A percentile compares a stretch with the other conserved stretches of the same genome.
phyloP scores from a whole-genome alignment of 2,113 vertebrate genomes.

The Elephantulus edwardii region DNA sequence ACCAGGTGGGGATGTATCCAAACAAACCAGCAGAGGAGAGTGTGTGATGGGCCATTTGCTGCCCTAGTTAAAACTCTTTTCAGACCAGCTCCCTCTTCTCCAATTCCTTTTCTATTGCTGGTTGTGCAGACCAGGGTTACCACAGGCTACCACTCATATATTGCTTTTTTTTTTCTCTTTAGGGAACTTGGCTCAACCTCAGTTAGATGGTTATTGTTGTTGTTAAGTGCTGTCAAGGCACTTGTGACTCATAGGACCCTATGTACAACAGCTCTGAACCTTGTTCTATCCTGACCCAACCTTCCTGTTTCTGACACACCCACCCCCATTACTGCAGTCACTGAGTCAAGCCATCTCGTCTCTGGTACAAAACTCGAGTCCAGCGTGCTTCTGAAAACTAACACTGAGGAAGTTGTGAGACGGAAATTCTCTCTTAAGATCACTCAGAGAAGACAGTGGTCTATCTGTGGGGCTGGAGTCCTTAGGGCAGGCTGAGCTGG shows the following conservation, averaged over 20 bases:
- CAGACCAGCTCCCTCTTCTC: neutral
- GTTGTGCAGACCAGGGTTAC: neutral
- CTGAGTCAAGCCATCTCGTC: too few species aligned
- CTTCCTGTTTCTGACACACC: too few species aligned
- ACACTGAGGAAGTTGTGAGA: neutral
- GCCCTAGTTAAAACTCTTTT: constrained; percentile 39
- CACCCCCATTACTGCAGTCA: too few species aligned
- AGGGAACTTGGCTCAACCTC: neutral
- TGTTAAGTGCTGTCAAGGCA: too few species aligned
- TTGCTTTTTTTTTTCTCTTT: constrained; percentile 34
- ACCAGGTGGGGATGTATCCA: constrained; percentile 70
- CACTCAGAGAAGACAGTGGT: neutral
- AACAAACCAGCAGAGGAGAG: constrained; percentile 59
- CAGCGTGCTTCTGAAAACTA: neutral
- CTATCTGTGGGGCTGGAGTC: neutral
- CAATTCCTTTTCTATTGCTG: constrained; percentile 48
- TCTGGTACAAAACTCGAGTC: neutral
- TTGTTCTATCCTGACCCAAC: too few species aligned
- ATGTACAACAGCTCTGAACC: too few species aligned
- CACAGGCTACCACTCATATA: neutral
- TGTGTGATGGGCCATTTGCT: constrained; percentile 65
- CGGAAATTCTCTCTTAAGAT: neutral
- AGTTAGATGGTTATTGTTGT: neutral
- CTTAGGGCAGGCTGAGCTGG: neutral
- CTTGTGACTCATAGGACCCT: too few species aligned